Conservation (phyloP, 1,140 invertebrate genomes). For the Drosophila insularis region DNA sequence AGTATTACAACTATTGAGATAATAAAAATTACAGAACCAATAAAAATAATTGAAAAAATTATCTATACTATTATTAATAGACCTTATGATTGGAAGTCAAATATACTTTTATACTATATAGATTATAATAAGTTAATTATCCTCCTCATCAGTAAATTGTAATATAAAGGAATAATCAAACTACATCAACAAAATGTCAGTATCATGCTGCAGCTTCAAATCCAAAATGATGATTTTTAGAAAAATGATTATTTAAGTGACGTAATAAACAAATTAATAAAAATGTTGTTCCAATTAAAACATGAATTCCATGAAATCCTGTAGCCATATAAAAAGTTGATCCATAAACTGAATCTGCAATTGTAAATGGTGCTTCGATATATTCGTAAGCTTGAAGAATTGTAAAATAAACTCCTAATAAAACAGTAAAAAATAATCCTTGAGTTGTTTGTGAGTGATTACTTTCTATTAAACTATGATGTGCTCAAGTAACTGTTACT, state of each 20-base stretch:
- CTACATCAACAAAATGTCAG: slow-evolving; percentile 89
- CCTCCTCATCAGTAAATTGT: slow-evolving; percentile 87
- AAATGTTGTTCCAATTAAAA: too few relatives aligned
- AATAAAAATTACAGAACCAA: too few relatives aligned
- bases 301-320: too few relatives aligned
- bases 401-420: too few relatives aligned
- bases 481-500: slow-evolving; percentile 86
- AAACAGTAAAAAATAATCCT: too few relatives aligned
- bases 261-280: too few relatives aligned
- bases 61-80: slow-evolving; percentile 82
- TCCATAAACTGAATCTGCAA: too few relatives aligned
- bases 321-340: too few relatives aligned
- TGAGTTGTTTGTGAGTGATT: background rate
- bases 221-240: slow-evolving; percentile 86
- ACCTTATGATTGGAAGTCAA: slow-evolving; percentile 82
- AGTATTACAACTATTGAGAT: too few relatives aligned
- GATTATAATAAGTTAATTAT: slow-evolving; percentile 83
- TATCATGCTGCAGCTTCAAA: slow-evolving; percentile 89
- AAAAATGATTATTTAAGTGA: slow-evolving; percentile 84
- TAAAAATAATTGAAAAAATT: slow-evolving; percentile 83
- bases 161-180: slow-evolving; percentile 88
- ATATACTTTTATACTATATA: slow-evolving; percentile 88
- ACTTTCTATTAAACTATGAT: background rate
- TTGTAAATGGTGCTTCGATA: too few relatives aligned
- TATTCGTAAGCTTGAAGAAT: too few relatives aligned